These are phyloP conservation scores for Arbacia lixula DNA, from an alignment of 53 echinoderm and acorn worm genomes.

Conservation along the genomic window DNA sequence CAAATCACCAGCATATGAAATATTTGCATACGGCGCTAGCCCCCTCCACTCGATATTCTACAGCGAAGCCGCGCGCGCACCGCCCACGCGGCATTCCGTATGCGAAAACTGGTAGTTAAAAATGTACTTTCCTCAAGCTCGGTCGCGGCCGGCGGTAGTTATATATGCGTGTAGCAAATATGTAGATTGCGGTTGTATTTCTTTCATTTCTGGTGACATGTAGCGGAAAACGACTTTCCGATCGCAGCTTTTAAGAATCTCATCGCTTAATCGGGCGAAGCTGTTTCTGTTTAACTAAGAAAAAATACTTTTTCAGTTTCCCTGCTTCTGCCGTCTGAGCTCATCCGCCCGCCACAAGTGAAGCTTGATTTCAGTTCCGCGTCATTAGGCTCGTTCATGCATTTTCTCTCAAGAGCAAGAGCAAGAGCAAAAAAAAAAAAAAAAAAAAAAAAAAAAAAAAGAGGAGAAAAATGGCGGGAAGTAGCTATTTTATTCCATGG, in stretches of 20 bases:
- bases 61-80: no score
- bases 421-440: neutral
- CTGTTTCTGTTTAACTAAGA: constrained; percentile 54
- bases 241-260: constrained; percentile 59
- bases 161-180: constrained; percentile 41
- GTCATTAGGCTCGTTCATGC: constrained; percentile 23
- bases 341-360: constrained; percentile 37
- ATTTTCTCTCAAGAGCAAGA: neutral
- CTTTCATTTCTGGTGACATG: constrained; percentile 44
- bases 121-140: constrained; percentile 3
- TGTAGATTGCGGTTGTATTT: constrained; percentile 48
- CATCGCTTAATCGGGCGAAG: constrained; percentile 51
- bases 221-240: constrained; percentile 59
- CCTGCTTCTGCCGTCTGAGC: constrained; percentile 3
- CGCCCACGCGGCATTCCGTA: neutral
- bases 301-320: constrained; percentile 35
- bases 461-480: constrained; percentile 1
- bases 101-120: neutral
- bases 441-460: neutral
- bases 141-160: neutral
- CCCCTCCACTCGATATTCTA: no score
- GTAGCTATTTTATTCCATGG: constrained; percentile 15
- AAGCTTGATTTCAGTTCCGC: constrained; percentile 27
- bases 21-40: constrained; percentile 33
- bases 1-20: constrained; percentile 37